A percentile compares a stretch with the other conserved stretches of the same genome.
Evolutionary conservation across 2,797 vertebrate species (phyloP).

Genomic region (Sandelia bainsii): DNA sequence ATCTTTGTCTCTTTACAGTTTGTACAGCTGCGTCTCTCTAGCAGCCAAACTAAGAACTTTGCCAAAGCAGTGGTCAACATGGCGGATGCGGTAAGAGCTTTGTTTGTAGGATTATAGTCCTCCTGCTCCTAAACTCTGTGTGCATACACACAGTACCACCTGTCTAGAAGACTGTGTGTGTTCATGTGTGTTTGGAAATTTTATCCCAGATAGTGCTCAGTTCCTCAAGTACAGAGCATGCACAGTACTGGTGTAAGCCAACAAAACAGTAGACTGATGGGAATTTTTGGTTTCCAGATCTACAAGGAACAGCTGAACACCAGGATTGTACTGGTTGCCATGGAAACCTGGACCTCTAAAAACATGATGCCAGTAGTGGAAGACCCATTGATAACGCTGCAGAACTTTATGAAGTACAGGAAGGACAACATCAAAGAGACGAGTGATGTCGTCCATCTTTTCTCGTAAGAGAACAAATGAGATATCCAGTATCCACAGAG

Average conservation of each 20-base stretch:
- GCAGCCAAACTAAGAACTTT: slow-evolving; percentile 93
- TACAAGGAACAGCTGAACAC: slow-evolving; percentile 97
- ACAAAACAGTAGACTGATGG: slow-evolving; percentile 28
- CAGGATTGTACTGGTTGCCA: slow-evolving; percentile 93
- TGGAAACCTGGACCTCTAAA: slow-evolving; percentile 94
- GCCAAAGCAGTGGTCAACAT: slow-evolving; percentile 96
- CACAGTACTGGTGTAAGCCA: slow-evolving; percentile 22
- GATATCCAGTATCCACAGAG: background rate
- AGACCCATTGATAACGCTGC: slow-evolving; percentile 90
- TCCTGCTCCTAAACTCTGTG: slow-evolving; percentile 23
- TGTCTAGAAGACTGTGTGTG: slow-evolving; percentile 13
- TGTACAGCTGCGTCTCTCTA: slow-evolving; percentile 88
- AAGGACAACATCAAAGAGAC: slow-evolving; percentile 87
- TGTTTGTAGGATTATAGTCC: slow-evolving; percentile 36
- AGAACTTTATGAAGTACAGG: slow-evolving; percentile 92
- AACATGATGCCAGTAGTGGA: slow-evolving; percentile 89
- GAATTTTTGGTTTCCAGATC: slow-evolving; percentile 81
- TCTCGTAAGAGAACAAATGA: slow-evolving; percentile 87
- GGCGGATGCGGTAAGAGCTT: slow-evolving; percentile 90
- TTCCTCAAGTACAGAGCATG: background rate
- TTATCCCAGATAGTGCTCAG: background rate
- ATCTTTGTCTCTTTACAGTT: slow-evolving; percentile 78
- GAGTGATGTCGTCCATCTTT: slow-evolving; percentile 92
- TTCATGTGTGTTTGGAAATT: slow-evolving; percentile 2
- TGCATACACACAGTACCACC: slow-evolving; percentile 22